phyloP scores from a whole-genome alignment of 2,888 invertebrate genomes.

The Psylliodes chrysocephalus region DNA sequence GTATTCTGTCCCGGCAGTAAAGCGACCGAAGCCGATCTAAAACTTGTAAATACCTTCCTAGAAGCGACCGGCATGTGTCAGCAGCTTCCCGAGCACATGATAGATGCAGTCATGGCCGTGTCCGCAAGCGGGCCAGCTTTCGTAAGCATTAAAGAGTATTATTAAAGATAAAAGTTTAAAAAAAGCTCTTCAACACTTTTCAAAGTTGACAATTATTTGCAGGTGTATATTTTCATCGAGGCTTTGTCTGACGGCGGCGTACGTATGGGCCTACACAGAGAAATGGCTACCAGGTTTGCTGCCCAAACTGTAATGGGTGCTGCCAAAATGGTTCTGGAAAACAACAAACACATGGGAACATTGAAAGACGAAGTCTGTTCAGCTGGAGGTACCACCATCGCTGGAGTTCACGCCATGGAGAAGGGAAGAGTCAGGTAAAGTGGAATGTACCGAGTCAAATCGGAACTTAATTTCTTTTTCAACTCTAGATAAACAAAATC shows the following conservation, averaged over 20 bases:
- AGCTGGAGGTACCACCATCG: constrained; percentile 90
- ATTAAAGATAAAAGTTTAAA: too few species aligned
- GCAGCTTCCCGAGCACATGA: constrained; percentile 79
- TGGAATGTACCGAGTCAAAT: too few species aligned
- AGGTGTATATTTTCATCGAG: constrained; percentile 89
- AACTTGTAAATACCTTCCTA: constrained; percentile 70
- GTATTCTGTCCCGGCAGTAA: constrained; percentile 69
- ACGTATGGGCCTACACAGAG: constrained; percentile 86
- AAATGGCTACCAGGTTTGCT: constrained; percentile 80
- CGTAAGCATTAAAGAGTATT: constrained; percentile 75
- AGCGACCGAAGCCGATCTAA: constrained; percentile 68
- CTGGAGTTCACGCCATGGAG: constrained; percentile 86
- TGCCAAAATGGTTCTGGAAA: constrained; percentile 81
- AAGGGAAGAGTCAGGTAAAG: constrained; percentile 77
- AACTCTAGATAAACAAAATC: too few species aligned
- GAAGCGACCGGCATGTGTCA: constrained; percentile 75
- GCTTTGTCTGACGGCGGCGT: constrained; percentile 94
- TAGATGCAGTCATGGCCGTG: constrained; percentile 82
- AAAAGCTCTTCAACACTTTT: too few species aligned
- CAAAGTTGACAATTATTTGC: constrained; percentile 49
- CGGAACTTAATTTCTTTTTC: too few species aligned
- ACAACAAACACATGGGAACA: constrained; percentile 80
- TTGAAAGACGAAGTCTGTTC: constrained; percentile 89
- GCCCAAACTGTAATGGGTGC: constrained; percentile 86
- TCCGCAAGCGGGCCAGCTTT: constrained; percentile 93